Evolutionary conservation across 1,140 invertebrate genomes (phyloP), one percentile per base, ranked within the genome.

Genomic region (Lycorma delicatula): DNA sequence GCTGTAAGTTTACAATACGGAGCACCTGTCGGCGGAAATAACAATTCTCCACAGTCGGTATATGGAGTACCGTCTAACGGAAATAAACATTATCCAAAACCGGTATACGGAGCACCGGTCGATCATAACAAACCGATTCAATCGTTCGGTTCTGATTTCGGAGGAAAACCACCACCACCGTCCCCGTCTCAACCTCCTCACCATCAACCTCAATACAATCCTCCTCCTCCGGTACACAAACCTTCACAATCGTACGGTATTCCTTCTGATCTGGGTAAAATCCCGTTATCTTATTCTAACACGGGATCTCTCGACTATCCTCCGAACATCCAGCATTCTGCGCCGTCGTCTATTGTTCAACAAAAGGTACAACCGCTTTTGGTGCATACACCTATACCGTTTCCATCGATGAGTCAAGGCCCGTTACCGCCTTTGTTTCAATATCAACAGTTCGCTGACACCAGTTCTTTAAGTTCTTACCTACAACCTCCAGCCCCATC

Each of bases 81-180:
- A 34, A 48, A 55, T 9, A 48, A 52, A 26, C 56, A 54, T 2
- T 57, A 53, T n/a, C 54, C 53, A 18, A 56, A 59, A 36, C 52
- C 51, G n/a, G 60, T 55, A 28, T 53, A 56, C 27, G 41, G 31
- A 0, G 50, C 48, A 13, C 58, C 27, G 47, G 47, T 26, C 57
- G 53, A 28, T 55, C 61, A 48, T 50, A 52, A 44, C n/a, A 44
- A 44, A 44, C 41, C 41, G 5, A 44, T 16, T 22, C 41, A 44
- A 16, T 44, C 41, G 23, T 44, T 44, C 34, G 38, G 16, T 56
- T 47, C 34, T 44, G 44, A 44, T 22, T 44, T 44, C 23, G 41
- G 41, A 44, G 41, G 41, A 44, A 44, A 44, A 12, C 53, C 54
- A 18, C 58, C 58, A 12, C 36, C 54, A 28, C 54, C 36, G n/a